Conservation (phyloP, 2,797 vertebrate species). For the Phoebastria nigripes region DNA sequence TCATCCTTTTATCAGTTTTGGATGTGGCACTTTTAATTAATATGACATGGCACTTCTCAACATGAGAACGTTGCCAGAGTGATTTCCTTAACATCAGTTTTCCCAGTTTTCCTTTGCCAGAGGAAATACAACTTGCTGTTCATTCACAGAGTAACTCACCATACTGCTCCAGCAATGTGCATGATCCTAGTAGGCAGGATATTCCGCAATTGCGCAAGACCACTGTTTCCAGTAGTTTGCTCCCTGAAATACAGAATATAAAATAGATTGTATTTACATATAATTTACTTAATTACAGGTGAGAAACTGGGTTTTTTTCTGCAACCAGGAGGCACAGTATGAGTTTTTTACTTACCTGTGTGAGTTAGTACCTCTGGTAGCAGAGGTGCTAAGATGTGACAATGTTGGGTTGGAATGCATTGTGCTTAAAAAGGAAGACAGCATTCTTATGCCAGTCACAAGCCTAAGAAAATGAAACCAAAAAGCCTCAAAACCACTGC, state of each 20-base stretch:
- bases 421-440: not conserved
- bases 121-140: not conserved
- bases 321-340: not conserved
- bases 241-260: not conserved
- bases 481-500: not conserved
- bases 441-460: not conserved
- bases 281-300: not conserved
- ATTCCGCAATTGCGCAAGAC: not conserved
- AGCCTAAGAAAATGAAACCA: not conserved
- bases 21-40: not conserved
- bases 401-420: not conserved
- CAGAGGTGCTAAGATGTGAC: not conserved
- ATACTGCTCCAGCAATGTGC: not conserved
- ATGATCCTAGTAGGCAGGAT: fast-evolving
- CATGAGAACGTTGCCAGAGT: not conserved
- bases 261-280: not conserved
- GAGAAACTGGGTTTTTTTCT: not conserved
- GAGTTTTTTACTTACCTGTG: not conserved
- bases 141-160: not conserved
- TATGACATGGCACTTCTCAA: not conserved
- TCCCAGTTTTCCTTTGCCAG: not conserved
- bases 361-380: not conserved
- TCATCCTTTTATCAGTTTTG: not conserved
- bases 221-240: not conserved
- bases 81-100: not conserved